A percentile compares a stretch with the other conserved stretches of the same genome.
phyloP scores from a whole-genome alignment of 2,888 invertebrate genomes.

The Lumbricus terrestris region DNA sequence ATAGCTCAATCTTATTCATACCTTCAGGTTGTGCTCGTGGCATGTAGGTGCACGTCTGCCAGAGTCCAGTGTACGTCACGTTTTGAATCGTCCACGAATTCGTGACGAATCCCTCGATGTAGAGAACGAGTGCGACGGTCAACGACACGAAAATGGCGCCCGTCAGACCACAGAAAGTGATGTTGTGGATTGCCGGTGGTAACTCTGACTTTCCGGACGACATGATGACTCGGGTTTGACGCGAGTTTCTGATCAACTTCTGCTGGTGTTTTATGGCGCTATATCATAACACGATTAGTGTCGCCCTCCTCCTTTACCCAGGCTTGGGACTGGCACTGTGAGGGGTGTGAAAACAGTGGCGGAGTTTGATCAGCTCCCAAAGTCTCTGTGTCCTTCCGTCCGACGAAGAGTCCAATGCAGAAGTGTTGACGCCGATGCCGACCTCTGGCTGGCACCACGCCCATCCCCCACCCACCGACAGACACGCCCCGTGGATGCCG shows the following conservation, averaged over 20 bases:
- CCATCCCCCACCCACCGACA: not conserved
- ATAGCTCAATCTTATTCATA: no score
- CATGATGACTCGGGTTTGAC: not conserved
- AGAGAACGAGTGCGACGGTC: conserved; percentile 20
- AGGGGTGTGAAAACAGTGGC: no score
- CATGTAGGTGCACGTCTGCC: conserved; percentile 19
- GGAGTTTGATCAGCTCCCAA: no score
- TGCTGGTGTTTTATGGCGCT: no score
- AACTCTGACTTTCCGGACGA: conserved; percentile 21
- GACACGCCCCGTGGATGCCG: not conserved
- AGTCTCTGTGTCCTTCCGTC: not conserved
- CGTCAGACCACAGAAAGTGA: conserved; percentile 30
- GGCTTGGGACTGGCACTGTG: no score
- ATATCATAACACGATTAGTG: no score
- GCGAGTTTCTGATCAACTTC: not conserved
- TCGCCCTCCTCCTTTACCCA: no score
- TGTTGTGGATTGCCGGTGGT: conserved; percentile 26
- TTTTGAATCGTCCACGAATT: conserved; percentile 24
- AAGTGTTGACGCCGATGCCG: not conserved
- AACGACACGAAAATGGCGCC: conserved; percentile 28
- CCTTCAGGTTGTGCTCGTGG: not conserved
- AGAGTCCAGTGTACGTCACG: conserved; percentile 19
- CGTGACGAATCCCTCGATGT: conserved; percentile 28
- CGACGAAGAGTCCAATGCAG: not conserved
- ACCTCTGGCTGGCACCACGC: not conserved